Evolutionary conservation across 2,888 invertebrate species (phyloP), one percentile per base, ranked within the genome.

Genomic region (Morinoia aosen): DNA sequence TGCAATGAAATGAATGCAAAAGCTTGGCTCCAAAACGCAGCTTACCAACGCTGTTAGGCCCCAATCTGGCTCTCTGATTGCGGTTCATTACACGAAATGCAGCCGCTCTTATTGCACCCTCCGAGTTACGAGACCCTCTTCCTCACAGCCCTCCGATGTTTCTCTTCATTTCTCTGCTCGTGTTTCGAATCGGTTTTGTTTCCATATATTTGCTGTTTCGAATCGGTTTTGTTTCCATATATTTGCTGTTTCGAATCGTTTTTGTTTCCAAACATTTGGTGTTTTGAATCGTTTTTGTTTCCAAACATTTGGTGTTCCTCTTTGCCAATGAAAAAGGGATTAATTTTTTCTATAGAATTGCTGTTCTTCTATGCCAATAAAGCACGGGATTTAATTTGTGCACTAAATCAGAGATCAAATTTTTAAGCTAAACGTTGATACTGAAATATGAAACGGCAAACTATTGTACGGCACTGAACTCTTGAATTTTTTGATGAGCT

Each of bases 41-140:
- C 76, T 33, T 33, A 33, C 76, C 19, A 76, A 33, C 25, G 33
- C 76, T 7, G 25, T 33, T 10, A 76, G 33, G 33, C 76, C 25
- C 76, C 76, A 76, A 76, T 76, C 76, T 76, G 25, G 76, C 25
- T 76, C 76, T 76, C 76, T 76, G 76, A 76, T 76, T 76, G 76
- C 1, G 76, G 76, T 76, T 76, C 76, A 76, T 76, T 76, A 76
- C 76, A 33, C 76, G 12, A 76, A 76, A 76, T 76, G 76, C 76
- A 76, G 76, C 76, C 7, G 76, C 76, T 76, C 25, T 76, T 76
- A 76, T 76, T 76, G 76, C 76, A 33, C 76, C 8, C 76, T 76
- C 25, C 16, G 33, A 76, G 76, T 76, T 76, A 76, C 76, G 76
- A 76, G 76, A 33, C 0, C 76, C 76, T 76, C 76, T 76, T 76